Evolutionary conservation across 2,888 invertebrate species (phyloP).

Genomic region (Dastarcus helophoroides): DNA sequence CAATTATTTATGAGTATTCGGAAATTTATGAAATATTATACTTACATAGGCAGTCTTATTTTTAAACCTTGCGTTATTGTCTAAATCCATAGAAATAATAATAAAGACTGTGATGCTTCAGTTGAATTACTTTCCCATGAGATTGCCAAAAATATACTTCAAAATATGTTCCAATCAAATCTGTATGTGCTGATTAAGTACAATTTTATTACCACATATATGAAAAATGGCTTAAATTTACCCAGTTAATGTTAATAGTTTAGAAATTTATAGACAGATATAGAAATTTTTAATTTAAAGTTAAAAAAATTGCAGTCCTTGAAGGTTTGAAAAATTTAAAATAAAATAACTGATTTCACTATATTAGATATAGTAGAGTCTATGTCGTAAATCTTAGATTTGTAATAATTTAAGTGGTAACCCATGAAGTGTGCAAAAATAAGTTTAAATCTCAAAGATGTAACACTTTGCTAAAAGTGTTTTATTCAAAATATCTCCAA

Average conservation of each 20-base stretch:
- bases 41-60: conserved; percentile 16
- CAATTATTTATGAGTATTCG: conserved; percentile 24
- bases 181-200: too few species aligned
- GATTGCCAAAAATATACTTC: neutral
- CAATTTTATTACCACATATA: too few species aligned
- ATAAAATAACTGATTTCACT: neutral
- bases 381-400: neutral
- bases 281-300: too few species aligned
- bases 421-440: neutral
- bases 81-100: neutral
- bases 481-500: too few species aligned
- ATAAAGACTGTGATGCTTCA: neutral
- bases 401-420: neutral
- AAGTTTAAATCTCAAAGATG: too few species aligned
- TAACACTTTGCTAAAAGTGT: too few species aligned
- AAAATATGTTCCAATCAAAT: too few species aligned
- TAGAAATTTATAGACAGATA: too few species aligned
- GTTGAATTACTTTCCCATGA: neutral
- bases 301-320: conserved; percentile 7
- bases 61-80: conserved; percentile 6
- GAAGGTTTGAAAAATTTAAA: too few species aligned
- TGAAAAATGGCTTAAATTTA: too few species aligned
- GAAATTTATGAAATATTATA: conserved; percentile 26
- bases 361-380: neutral
- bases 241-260: too few species aligned